A percentile compares a stretch with the other conserved stretches of the same genome.
Evolutionary conservation across 2,113 vertebrate genomes (phyloP).

Genomic region (Lampris megalopsis): DNA sequence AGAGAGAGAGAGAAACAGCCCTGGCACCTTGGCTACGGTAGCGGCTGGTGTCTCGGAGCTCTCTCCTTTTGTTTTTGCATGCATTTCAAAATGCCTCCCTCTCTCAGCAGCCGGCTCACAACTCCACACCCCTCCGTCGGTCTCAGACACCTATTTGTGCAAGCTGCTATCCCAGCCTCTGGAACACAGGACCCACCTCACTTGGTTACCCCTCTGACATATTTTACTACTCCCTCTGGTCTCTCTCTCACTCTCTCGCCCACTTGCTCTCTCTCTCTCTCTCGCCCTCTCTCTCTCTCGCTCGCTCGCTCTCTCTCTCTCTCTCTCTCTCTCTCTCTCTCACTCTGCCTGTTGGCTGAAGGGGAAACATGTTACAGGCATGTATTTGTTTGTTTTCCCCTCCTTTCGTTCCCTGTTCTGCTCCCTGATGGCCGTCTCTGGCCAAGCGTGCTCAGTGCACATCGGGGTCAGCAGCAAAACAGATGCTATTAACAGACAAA

Average conservation of each 20-base stretch:
- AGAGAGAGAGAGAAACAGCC: no score
- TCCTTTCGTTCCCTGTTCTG: neutral
- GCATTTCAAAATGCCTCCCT: neutral
- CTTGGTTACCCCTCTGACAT: slow-evolving; percentile 76
- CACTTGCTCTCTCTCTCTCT: slow-evolving; percentile 17
- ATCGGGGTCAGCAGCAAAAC: slow-evolving; percentile 66
- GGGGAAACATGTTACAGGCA: slow-evolving; percentile 36
- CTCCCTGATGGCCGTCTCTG: slow-evolving; percentile 68
- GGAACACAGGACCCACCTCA: slow-evolving; percentile 61
- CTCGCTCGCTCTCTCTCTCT: slow-evolving; percentile 13
- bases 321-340: slow-evolving; percentile 32
- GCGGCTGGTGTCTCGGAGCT: neutral
- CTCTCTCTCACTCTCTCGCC: slow-evolving; percentile 5
- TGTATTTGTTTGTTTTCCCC: slow-evolving; percentile 30
- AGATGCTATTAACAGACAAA: slow-evolving; percentile 66
- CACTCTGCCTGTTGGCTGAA: slow-evolving; percentile 27
- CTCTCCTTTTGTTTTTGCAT: neutral
- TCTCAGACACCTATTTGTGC: slow-evolving; percentile 50
- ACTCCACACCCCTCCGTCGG: slow-evolving; percentile 42
- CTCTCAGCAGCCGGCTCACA: slow-evolving; percentile 14
- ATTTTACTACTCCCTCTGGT: slow-evolving; percentile 57
- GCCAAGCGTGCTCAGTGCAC: slow-evolving; percentile 62
- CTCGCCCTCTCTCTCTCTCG: slow-evolving; percentile 27
- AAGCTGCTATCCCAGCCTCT: slow-evolving; percentile 49
- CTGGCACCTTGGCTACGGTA: slow-evolving; percentile 1